These are phyloP conservation scores for Heterodera filipjevi DNA, from an alignment of 2,888 invertebrate genomes.

Conservation along the genomic window DNA sequence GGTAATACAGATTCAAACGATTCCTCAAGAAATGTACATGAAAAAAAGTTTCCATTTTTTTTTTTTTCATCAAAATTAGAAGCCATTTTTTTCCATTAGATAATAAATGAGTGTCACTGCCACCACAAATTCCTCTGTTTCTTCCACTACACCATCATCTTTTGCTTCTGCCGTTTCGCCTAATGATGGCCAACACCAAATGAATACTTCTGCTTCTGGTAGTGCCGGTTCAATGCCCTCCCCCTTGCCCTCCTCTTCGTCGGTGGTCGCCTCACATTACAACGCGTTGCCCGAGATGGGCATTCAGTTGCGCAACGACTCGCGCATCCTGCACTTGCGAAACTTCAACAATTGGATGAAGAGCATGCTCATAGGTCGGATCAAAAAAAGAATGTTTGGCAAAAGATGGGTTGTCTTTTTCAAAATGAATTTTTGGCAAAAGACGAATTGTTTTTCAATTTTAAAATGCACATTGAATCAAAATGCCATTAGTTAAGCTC, in stretches of 20 bases:
- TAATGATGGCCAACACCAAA: not conserved
- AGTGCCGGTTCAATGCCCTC: not conserved
- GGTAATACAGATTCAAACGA: too few relatives aligned
- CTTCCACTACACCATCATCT: not conserved
- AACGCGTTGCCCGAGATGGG: conserved; percentile 85
- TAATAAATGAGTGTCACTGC: not conserved
- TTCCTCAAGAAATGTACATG: too few relatives aligned
- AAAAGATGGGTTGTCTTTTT: too few relatives aligned
- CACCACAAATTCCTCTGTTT: not conserved
- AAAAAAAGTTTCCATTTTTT: too few relatives aligned
- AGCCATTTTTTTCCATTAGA: too few relatives aligned
- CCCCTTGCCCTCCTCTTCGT: not conserved
- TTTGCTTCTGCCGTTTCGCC: not conserved
- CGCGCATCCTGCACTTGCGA: conserved; percentile 87
- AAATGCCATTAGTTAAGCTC: too few relatives aligned
- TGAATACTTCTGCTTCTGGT: too few relatives aligned
- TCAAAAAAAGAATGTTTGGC: too few relatives aligned
- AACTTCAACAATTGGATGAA: conserved; percentile 99
- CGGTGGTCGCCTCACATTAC: conserved; percentile 84
- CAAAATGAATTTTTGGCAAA: too few relatives aligned
- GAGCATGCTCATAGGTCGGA: conserved; percentile 87
- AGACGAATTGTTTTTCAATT: not conserved
- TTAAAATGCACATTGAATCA: too few relatives aligned
- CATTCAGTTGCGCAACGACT: conserved; percentile 79
- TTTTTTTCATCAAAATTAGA: too few relatives aligned